These are phyloP conservation scores for Fopius arisanus DNA, from an alignment of 1,140 invertebrate species.

Conservation along the genomic window DNA sequence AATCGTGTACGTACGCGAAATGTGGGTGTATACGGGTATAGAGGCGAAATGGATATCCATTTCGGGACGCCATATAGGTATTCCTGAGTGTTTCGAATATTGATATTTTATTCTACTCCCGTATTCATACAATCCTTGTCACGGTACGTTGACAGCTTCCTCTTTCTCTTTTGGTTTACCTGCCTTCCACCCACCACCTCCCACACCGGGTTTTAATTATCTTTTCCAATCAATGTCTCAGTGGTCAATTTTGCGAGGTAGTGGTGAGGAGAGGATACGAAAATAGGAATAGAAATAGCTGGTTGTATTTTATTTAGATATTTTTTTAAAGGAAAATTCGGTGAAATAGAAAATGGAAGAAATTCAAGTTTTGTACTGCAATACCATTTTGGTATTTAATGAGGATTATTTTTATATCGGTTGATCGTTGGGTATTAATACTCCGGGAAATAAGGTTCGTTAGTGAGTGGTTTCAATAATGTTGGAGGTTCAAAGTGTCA, in stretches of 20 bases:
- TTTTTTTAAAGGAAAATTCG: neutral
- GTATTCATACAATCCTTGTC: slow-evolving; percentile 15
- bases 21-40: neutral
- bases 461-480: neutral
- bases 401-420: too few species aligned
- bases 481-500: neutral
- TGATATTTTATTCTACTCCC: slow-evolving; percentile 3
- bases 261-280: neutral
- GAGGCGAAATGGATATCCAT: slow-evolving; percentile 32
- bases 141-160: slow-evolving; percentile 17
- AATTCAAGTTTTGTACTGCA: too few species aligned
- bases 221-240: neutral
- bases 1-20: neutral
- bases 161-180: slow-evolving; percentile 2
- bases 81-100: neutral
- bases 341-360: too few species aligned
- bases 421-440: too few species aligned
- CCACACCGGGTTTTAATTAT: neutral
- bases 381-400: too few species aligned
- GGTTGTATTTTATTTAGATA: neutral
- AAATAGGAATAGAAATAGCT: neutral
- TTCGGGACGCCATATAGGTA: slow-evolving; percentile 14
- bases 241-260: neutral
- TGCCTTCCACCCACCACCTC: too few species aligned
- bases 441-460: neutral